Evolutionary conservation across 2,888 invertebrate species (phyloP).

Genomic region (Trisateles emortualis): DNA sequence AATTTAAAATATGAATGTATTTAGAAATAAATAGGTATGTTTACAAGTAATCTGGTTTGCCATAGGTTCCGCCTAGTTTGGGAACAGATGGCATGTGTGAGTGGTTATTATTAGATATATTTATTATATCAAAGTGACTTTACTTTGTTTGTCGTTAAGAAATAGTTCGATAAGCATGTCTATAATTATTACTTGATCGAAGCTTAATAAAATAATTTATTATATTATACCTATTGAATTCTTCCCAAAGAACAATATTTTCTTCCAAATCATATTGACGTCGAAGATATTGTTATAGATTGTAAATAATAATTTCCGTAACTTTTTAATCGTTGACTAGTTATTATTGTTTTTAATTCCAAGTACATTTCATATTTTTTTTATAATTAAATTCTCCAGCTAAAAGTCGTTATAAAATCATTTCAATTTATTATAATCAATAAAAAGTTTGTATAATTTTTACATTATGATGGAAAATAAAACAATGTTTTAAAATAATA

Average conservation of each 20-base stretch:
- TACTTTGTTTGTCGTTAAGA: no score
- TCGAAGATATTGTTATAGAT: constrained; percentile 24
- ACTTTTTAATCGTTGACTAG: constrained; percentile 28
- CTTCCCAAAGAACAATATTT: constrained; percentile 46
- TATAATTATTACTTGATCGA: no score
- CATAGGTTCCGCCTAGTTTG: no score
- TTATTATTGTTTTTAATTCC: constrained; percentile 27
- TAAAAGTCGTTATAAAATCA: constrained; percentile 40
- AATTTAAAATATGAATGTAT: no score
- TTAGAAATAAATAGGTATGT: no score
- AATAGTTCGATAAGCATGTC: no score
- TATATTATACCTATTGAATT: constrained; percentile 25
- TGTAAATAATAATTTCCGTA: constrained; percentile 38
- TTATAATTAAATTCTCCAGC: constrained; percentile 36
- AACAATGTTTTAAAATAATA: constrained; percentile 26
- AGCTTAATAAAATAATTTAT: constrained; percentile 5
- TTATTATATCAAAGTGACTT: no score
- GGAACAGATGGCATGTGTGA: no score
- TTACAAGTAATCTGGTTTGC: no score
- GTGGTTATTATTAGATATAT: no score
- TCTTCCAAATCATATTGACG: constrained; percentile 24
- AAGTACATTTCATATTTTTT: constrained; percentile 26
- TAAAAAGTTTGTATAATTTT: constrained; percentile 41
- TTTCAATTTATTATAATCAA: constrained; percentile 41
- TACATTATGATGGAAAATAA: constrained; percentile 26